phyloP scores from a whole-genome alignment of 2,888 invertebrate genomes.

The Alviniconcha strummeri region DNA sequence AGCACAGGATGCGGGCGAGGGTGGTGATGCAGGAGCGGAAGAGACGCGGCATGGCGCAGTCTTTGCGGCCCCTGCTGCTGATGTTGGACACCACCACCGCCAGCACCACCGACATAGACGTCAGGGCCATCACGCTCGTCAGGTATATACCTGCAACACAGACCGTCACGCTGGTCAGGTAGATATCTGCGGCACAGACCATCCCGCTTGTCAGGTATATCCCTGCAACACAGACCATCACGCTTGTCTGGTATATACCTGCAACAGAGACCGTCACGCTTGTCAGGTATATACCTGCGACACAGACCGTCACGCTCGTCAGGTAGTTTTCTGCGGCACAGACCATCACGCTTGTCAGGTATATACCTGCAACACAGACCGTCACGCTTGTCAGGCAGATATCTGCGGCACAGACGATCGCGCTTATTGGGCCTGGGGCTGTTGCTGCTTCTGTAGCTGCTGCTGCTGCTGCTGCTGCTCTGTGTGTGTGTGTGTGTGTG shows the following conservation, averaged over 20 bases:
- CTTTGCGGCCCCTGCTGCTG: conserved; percentile 65
- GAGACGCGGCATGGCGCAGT: conserved; percentile 52
- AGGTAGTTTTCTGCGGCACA: too few species aligned
- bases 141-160: conserved; percentile 69
- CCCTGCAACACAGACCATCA: too few species aligned
- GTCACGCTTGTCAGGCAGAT: too few species aligned
- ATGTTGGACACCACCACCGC: conserved; percentile 73
- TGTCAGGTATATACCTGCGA: conserved; percentile 72
- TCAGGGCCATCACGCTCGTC: conserved; percentile 72
- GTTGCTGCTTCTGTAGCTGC: too few species aligned
- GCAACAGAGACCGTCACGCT: conserved; percentile 65
- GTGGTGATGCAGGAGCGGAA: conserved; percentile 43
- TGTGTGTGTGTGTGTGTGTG: conserved; percentile 8
- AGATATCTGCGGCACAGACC: too few species aligned
- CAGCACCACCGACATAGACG: conserved; percentile 70
- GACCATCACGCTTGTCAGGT: too few species aligned
- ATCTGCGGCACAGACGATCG: too few species aligned
- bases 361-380: conserved; percentile 63
- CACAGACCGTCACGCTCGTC: background rate
- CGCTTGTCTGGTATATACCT: too few species aligned
- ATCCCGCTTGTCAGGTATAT: too few species aligned
- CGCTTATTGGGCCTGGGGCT: too few species aligned
- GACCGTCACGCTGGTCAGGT: background rate
- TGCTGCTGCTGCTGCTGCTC: too few species aligned
- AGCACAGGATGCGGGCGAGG: conserved; percentile 55